Evolutionary conservation across 1,140 invertebrate genomes (phyloP), one percentile per base, ranked within the genome.

Genomic region (Scaptomyza graminum): DNA sequence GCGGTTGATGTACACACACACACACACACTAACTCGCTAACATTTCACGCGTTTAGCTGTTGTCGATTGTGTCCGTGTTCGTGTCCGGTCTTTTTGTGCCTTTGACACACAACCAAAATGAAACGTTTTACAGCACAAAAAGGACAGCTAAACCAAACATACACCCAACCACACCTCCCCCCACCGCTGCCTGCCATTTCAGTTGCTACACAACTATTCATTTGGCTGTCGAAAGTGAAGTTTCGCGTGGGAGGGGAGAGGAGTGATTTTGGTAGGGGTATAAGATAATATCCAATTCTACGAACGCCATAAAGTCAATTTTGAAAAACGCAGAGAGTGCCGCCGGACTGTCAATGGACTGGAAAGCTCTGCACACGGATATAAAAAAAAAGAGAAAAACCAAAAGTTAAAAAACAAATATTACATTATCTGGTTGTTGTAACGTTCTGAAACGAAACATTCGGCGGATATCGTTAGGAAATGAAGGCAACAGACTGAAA

Each of bases 21-120:
- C 18, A 22, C 18, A 54, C 51, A 31, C 54, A 34, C 52, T 39
- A 15, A 16, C 51, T 22, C 39, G 68, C 56, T 75, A 55, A 65
- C 72, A 70, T 65, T 83, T 84, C 68, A 66, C 81, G 76, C 73
- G 80, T 85, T 84, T 84, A 76, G 80, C 75, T 85, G 81, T 79
- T 85, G 81, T 79, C 57, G 57, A 44, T 68, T 49, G 37, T 56
- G 66, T 68, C 5, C 51, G 34, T 47, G 11, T 43, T 70, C 49
- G 22, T 54, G 39, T 68, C 55, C 39, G 57, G 54, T 60, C 60
- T 62, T 70, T 84, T 65, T 65, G 46, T 60, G 63, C 49, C 55
- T 84, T 79, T 83, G 76, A 84, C 80, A 72, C 66, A 34, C 28
- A 72, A 72, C 34, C 76, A 25, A 72, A 85, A 77, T 85, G 77